Conservation (phyloP, 2,113 vertebrate species). For the Epinephelus cyanopodus region DNA sequence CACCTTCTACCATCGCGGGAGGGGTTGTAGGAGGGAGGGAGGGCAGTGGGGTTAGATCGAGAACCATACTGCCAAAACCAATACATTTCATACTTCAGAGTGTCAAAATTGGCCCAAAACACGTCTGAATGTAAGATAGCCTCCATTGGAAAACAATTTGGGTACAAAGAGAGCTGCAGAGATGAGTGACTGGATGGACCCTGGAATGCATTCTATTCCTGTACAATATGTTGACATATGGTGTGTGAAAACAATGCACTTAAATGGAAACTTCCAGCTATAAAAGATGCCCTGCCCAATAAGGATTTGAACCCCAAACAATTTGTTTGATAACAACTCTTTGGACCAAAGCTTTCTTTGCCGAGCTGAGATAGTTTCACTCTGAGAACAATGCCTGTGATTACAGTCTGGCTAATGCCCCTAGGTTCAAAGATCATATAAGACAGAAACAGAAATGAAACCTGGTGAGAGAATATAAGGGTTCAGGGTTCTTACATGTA, state of each 20-base stretch:
- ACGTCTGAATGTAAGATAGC: not conserved
- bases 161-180: not conserved
- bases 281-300: not conserved
- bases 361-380: not conserved
- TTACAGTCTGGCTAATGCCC: not conserved
- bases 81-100: conserved; percentile 27
- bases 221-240: not conserved
- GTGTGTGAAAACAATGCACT: not conserved
- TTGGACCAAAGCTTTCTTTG: not conserved
- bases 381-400: not conserved
- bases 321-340: not conserved
- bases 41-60: not conserved
- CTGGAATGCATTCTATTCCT: not conserved
- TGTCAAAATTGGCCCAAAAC: conserved; percentile 4
- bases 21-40: not conserved
- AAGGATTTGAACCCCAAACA: not conserved
- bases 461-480: too few relatives aligned
- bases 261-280: not conserved
- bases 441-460: too few relatives aligned
- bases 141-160: conserved; percentile 25
- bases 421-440: not conserved
- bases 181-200: not conserved
- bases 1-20: conserved; percentile 31
- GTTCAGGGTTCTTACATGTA: too few relatives aligned
- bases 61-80: conserved; percentile 14